Evolutionary conservation across 2,888 invertebrate genomes (phyloP).

Genomic region (Anaspis maculata): DNA sequence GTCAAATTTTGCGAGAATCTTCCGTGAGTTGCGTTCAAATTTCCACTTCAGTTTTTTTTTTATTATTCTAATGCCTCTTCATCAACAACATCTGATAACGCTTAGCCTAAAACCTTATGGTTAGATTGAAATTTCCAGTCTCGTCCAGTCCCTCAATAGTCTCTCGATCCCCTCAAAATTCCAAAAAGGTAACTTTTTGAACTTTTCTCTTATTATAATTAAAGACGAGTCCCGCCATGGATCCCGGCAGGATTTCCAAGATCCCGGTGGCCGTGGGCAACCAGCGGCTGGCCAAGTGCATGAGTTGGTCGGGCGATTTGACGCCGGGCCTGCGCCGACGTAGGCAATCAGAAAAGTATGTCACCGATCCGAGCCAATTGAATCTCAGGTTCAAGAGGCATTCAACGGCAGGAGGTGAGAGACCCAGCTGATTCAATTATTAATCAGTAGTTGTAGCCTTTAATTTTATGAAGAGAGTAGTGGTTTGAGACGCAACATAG

Average conservation of each 20-base stretch:
- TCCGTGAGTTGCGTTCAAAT: slow-evolving; percentile 29
- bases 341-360: slow-evolving; percentile 73
- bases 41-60: too few relatives aligned
- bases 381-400: slow-evolving; percentile 71
- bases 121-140: too few relatives aligned
- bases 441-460: background rate
- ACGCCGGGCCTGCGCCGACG: slow-evolving; percentile 68
- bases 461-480: too few relatives aligned
- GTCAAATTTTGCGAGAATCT: slow-evolving; percentile 39
- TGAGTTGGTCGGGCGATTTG: slow-evolving; percentile 57
- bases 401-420: slow-evolving; percentile 34
- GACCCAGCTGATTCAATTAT: background rate
- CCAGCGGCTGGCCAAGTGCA: slow-evolving; percentile 58
- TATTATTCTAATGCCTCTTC: too few relatives aligned
- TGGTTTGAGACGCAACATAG: too few relatives aligned
- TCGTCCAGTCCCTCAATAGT: too few relatives aligned
- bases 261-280: slow-evolving; percentile 56
- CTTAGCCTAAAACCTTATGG: too few relatives aligned
- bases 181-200: too few relatives aligned
- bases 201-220: too few relatives aligned
- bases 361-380: slow-evolving; percentile 74
- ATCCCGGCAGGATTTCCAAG: slow-evolving; percentile 48
- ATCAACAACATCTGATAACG: too few relatives aligned
- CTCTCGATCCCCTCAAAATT: too few relatives aligned
- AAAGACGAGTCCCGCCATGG: slow-evolving; percentile 39